These are phyloP conservation scores for Luidia sarsii DNA, from an alignment of 53 echinoderm and acorn worm species.

Conservation along the genomic window DNA sequence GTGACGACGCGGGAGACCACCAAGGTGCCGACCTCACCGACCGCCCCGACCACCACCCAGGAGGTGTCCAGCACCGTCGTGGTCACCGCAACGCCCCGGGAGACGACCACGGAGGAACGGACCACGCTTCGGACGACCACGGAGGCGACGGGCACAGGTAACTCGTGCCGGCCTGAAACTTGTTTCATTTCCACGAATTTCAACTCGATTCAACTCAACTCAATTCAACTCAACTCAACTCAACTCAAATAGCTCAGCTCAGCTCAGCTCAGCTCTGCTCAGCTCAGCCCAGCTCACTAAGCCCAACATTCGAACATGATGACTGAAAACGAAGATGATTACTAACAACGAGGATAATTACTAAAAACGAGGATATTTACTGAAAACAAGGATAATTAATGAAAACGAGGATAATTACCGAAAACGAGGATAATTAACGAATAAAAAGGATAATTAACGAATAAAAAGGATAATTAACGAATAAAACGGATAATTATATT, in stretches of 20 bases:
- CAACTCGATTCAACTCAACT: background rate
- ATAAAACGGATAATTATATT: too few species aligned
- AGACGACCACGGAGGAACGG: background rate
- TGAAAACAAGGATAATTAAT: too few species aligned
- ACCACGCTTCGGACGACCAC: background rate
- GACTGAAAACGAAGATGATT: too few species aligned
- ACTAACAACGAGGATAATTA: too few species aligned
- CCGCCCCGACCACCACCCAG: background rate
- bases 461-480: too few species aligned
- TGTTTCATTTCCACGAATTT: background rate
- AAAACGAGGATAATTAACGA: too few species aligned
- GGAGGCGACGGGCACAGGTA: background rate
- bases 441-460: too few species aligned
- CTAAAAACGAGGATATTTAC: too few species aligned
- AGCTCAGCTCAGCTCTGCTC: background rate
- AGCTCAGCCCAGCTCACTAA: too few species aligned
- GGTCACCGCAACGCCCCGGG: background rate
- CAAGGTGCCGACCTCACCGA: conserved; percentile 2
- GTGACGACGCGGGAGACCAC: conserved; percentile 26
- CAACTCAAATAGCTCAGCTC: background rate
- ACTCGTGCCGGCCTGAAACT: background rate
- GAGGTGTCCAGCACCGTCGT: background rate
- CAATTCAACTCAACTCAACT: background rate
- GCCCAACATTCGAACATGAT: too few species aligned
- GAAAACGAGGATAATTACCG: too few species aligned